These are phyloP conservation scores for Antigone vipio DNA, from an alignment of 2,113 vertebrate species.

Conservation along the genomic window DNA sequence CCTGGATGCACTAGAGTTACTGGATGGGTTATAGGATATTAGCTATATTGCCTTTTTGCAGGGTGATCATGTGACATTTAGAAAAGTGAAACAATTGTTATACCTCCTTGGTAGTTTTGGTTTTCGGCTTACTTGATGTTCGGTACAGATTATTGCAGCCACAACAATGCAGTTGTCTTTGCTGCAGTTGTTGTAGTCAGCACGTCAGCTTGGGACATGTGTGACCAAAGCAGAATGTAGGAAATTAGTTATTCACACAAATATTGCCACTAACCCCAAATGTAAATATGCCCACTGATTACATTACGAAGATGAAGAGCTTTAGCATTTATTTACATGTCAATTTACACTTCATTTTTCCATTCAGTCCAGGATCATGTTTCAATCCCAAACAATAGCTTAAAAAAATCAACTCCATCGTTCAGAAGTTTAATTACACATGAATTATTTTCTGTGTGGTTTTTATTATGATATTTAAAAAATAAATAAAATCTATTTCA, in stretches of 20 bases:
- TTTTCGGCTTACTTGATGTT: neutral
- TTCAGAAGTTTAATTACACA: neutral
- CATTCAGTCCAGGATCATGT: neutral
- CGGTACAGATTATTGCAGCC: neutral
- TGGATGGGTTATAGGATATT: neutral
- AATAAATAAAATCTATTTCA: neutral
- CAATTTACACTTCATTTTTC: neutral
- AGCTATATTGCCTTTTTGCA: neutral
- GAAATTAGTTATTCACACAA: neutral
- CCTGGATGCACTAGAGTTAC: neutral
- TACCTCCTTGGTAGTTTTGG: neutral
- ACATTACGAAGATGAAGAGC: neutral
- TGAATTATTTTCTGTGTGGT: neutral
- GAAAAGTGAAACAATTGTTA: neutral
- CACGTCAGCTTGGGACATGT: neutral
- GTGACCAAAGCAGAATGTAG: neutral
- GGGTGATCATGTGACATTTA: neutral
- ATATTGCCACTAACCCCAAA: neutral
- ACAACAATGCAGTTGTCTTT: neutral
- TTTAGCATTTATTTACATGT: neutral
- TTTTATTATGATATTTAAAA: neutral
- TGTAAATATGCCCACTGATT: neutral
- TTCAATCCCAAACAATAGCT: neutral
- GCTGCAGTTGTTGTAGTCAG: neutral
- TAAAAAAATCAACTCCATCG: neutral